Base-by-base conservation (phyloP, 2,888 invertebrate genomes). In the Acrobeloides nanus region DNA sequence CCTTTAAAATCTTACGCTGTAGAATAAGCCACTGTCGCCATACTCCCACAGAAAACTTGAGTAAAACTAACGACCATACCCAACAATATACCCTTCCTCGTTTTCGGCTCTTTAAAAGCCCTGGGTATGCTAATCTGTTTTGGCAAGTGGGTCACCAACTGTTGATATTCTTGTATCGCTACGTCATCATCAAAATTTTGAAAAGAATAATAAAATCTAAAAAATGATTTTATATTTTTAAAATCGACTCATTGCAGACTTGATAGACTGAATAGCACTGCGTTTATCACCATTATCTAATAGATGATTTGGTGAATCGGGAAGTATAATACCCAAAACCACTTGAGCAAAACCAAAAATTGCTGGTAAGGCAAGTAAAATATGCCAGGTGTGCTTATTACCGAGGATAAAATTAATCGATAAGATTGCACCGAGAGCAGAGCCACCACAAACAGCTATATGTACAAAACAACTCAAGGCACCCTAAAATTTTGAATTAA, bases 21-120 rank as follows among this genome's bases (percentile, higher is more conserved):
- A 15, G 64, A 64, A 38, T 68, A 68, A 1, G 63, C 59, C 6
- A 66, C 62, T 1, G 63, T 55, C 1, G 62, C 66, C 68, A 68
- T 68, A 23, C 61, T 61, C 12, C 68, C 68, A 1, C 61, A 61
- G 45, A 68, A 66, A 17, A 55, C 44, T 31, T 66, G 66, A 1
- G 68, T 55, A 1, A 61, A 62, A 46, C 63, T 64, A 32, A 66
- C 64, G 15, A 64, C 43, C 54, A 62, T 61, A 29, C 68, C 68
- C 15, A 68, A 52, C 1, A 61, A 38, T 18, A 68, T 55, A 4
- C 60, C 64, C 23, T 48, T 41, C 25, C 64, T 51, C 29, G 53
- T 55, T 1, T 38, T 35, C 3, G 56, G 47, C 39, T 53, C 51
- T 12, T 32, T 29, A 17, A 61, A 41, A 0, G 61, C 65, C 8